Percentiles rank a stretch among this genome's conserved stretches.
Conservation (phyloP, 1,140 invertebrate genomes). For the Drosophila parabipectinata region DNA sequence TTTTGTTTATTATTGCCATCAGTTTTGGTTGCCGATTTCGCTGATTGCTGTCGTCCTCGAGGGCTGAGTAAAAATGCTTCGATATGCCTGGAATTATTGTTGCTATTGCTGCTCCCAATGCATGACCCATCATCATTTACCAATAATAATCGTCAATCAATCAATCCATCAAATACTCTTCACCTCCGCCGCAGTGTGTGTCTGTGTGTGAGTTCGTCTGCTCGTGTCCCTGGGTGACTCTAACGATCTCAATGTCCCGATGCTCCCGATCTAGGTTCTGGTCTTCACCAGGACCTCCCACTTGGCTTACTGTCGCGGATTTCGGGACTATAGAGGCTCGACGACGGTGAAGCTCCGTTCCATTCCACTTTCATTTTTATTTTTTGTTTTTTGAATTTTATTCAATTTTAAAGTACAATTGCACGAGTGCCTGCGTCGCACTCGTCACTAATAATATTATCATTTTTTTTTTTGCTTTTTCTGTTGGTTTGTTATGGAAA, state of each 20-base stretch:
- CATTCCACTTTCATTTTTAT: slow-evolving; percentile 17
- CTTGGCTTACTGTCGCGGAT: slow-evolving; percentile 5
- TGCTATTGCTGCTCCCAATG: slow-evolving; percentile 70
- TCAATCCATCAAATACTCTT: slow-evolving; percentile 11
- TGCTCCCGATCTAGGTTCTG: neutral
- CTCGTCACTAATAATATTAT: slow-evolving; percentile 41
- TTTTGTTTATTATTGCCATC: slow-evolving; percentile 58
- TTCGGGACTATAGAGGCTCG: neutral
- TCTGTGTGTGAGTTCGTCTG: slow-evolving; percentile 16
- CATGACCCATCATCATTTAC: slow-evolving; percentile 51
- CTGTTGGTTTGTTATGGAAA: slow-evolving; percentile 52
- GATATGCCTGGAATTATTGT: slow-evolving; percentile 81
- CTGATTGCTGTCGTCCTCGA: slow-evolving; percentile 58
- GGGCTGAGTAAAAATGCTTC: slow-evolving; percentile 69
- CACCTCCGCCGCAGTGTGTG: slow-evolving; percentile 4
- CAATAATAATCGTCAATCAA: slow-evolving; percentile 33
- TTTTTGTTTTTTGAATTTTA: slow-evolving; percentile 62
- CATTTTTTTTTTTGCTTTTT: slow-evolving; percentile 10
- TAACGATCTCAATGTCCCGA: neutral
- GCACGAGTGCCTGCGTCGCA: slow-evolving; percentile 44
- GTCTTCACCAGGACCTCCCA: slow-evolving; percentile 2
- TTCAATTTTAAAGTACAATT: slow-evolving; percentile 81
- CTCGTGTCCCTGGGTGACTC: slow-evolving; percentile 30
- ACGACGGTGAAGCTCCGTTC: slow-evolving; percentile 10
- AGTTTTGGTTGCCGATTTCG: slow-evolving; percentile 43